Evolutionary conservation across 2,797 vertebrate genomes (phyloP).

Genomic region (Syndactyla subalaris): DNA sequence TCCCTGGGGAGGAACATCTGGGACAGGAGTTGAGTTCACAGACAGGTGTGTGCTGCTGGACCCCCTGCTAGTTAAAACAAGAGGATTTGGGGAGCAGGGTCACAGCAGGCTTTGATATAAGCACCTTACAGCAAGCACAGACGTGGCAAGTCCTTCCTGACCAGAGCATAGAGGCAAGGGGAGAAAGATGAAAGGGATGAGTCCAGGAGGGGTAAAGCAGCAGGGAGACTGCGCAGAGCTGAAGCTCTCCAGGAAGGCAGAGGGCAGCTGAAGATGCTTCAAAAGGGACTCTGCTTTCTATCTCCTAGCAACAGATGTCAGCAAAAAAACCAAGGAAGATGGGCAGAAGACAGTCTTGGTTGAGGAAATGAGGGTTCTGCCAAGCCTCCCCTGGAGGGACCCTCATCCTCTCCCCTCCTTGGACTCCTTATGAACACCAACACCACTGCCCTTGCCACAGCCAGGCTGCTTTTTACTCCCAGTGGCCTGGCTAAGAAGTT

Average conservation of each 20-base stretch:
- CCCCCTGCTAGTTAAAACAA: neutral
- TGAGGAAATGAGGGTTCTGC: neutral
- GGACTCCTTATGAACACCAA: neutral
- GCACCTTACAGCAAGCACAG: neutral
- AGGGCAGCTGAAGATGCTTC: constrained; percentile 3
- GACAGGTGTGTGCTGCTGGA: neutral
- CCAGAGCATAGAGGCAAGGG: fast-evolving
- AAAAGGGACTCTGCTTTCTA: neutral
- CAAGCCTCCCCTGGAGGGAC: neutral
- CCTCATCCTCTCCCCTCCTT: neutral
- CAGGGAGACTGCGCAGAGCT: neutral
- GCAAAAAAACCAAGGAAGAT: neutral
- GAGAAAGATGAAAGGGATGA: neutral
- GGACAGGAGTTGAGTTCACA: neutral
- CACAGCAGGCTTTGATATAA: neutral
- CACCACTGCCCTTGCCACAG: neutral
- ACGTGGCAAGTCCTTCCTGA: neutral
- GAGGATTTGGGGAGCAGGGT: neutral
- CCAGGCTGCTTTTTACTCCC: neutral
- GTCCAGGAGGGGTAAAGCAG: neutral
- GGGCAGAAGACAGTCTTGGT: neutral
- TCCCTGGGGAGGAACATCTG: neutral
- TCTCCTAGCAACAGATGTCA: constrained; percentile 57
- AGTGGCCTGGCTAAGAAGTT: fast-evolving
- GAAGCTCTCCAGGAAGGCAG: neutral